These are phyloP conservation scores for Aphelinus certus DNA, from an alignment of 1,140 invertebrate genomes.

Conservation along the genomic window DNA sequence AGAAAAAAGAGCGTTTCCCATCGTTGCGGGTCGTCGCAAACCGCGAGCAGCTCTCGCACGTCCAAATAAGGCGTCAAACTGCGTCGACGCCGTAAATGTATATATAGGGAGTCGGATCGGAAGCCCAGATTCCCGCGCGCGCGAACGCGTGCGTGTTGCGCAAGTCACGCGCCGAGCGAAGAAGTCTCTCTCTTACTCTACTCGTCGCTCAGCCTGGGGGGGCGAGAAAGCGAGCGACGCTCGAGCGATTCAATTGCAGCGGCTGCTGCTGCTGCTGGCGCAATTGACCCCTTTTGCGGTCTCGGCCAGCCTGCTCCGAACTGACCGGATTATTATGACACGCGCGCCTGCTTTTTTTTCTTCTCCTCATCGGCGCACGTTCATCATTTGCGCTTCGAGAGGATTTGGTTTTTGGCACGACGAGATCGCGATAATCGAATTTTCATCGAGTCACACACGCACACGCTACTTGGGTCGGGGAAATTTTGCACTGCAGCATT, in stretches of 20 bases:
- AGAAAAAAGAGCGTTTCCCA: no score
- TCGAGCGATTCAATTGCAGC: conserved; percentile 2
- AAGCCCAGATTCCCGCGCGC: no score
- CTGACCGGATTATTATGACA: conserved; percentile 13
- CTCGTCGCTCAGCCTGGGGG: not conserved
- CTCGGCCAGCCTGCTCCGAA: not conserved
- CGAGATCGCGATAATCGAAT: not conserved
- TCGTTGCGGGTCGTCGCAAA: no score
- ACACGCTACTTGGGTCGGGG: no score
- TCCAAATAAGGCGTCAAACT: no score
- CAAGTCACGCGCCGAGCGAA: no score
- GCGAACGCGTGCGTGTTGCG: no score
- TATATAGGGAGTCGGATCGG: no score
- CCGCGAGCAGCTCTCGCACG: no score
- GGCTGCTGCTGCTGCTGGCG: conserved; percentile 2
- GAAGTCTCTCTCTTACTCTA: no score
- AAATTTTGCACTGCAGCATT: no score
- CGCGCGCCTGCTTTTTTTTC: not conserved
- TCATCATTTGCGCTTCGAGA: not conserved
- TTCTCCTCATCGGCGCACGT: not conserved
- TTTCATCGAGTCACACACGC: not conserved
- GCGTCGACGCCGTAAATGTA: no score
- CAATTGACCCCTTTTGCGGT: conserved; percentile 20
- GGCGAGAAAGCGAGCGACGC: conserved; percentile 18
- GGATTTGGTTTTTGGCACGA: not conserved